Percentiles rank a stretch among this genome's conserved stretches.
Evolutionary conservation across 2,797 vertebrate genomes (phyloP).

Genomic region (Pantherophis alleghaniensis): DNA sequence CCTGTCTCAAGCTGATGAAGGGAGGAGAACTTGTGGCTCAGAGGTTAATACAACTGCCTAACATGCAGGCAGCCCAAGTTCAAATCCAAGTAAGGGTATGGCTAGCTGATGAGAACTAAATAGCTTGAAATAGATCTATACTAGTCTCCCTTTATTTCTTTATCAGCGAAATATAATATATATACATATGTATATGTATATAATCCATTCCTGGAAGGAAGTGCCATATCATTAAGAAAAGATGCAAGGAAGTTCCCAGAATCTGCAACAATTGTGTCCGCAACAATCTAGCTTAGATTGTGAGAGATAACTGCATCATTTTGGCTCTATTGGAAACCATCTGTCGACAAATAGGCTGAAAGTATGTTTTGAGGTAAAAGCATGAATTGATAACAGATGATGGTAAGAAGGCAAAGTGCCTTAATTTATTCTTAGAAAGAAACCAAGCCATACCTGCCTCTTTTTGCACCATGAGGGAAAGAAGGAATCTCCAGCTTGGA

Average conservation of each 20-base stretch:
- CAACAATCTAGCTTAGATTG: background rate
- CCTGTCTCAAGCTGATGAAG: no score
- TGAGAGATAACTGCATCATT: background rate
- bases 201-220: no score
- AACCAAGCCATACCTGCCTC: background rate
- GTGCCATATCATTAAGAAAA: background rate
- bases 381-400: background rate
- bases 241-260: background rate
- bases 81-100: no score
- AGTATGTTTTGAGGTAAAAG: background rate
- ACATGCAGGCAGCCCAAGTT: no score
- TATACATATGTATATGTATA: no score
- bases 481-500: background rate
- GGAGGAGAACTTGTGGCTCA: no score
- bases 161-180: no score
- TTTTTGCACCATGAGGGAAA: background rate
- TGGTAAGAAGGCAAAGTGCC: background rate
- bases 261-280: background rate
- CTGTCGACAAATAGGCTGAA: background rate
- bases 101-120: no score
- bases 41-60: no score
- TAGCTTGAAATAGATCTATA: no score
- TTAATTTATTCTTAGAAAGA: background rate
- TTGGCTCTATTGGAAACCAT: background rate
- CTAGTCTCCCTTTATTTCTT: no score